phyloP scores from a whole-genome alignment of 2,797 vertebrate species.

The Poecilia velifera region DNA sequence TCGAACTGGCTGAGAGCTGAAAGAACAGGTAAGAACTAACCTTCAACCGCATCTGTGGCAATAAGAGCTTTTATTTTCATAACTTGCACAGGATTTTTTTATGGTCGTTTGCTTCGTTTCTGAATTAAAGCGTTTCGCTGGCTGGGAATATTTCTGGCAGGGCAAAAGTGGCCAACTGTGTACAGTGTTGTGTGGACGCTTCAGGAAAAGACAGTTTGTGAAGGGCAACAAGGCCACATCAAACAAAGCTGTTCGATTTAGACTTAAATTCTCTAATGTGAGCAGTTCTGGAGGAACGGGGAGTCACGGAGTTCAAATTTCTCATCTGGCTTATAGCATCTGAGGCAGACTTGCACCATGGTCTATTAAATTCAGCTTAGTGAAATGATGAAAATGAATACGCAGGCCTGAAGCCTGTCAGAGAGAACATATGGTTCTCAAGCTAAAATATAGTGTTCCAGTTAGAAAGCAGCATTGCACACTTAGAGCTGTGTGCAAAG shows the following conservation, averaged over 20 bases:
- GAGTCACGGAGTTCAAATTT: conserved; percentile 53
- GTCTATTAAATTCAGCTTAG: conserved; percentile 66
- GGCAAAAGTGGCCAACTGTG: conserved; percentile 8
- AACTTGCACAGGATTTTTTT: not conserved
- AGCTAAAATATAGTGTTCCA: conserved; percentile 46
- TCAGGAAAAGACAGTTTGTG: conserved; percentile 22
- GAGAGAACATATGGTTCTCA: conserved; percentile 45
- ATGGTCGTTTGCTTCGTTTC: not conserved
- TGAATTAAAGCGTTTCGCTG: conserved; percentile 2
- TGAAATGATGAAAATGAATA: conserved; percentile 67
- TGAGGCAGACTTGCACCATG: conserved; percentile 47
- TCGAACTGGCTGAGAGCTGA: not conserved
- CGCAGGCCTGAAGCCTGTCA: conserved; percentile 48
- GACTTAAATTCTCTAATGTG: conserved; percentile 36
- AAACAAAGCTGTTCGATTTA: conserved; percentile 50
- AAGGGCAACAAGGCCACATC: conserved; percentile 22
- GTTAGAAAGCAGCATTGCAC: conserved; percentile 31
- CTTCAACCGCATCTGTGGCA: not conserved
- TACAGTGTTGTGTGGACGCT: conserved; percentile 19
- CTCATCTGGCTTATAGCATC: conserved; percentile 59
- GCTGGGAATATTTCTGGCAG: conserved; percentile 22
- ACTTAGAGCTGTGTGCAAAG: conserved; percentile 26
- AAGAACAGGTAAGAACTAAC: not conserved
- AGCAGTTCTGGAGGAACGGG: conserved; percentile 21
- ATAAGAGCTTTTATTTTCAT: not conserved